Evolutionary conservation across 2,113 vertebrate genomes (phyloP).

Genomic region (mouse (Mus musculus)): GRCm39 chrX:100413501-100414000

Average conservation of each 20-base stretch:
- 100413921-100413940: background rate
- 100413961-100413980: background rate
- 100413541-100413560: background rate
- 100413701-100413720: too few species aligned
- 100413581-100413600: too few species aligned
- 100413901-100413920: background rate
- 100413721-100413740: too few species aligned
- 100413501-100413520: background rate
- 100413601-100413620: background rate
- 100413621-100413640: background rate
- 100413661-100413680: too few species aligned
- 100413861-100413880: background rate
- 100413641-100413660: background rate
- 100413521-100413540: background rate
- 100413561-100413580: background rate
- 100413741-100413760: too few species aligned
- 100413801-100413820: background rate
- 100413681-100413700: too few species aligned
- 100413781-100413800: too few species aligned
- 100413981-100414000: background rate
- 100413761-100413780: too few species aligned
- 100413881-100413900: background rate
- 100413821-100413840: background rate
- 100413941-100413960: background rate
- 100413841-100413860: background rate